Conservation (phyloP, 2,113 vertebrate genomes). For the Ciconia boyciana region DNA sequence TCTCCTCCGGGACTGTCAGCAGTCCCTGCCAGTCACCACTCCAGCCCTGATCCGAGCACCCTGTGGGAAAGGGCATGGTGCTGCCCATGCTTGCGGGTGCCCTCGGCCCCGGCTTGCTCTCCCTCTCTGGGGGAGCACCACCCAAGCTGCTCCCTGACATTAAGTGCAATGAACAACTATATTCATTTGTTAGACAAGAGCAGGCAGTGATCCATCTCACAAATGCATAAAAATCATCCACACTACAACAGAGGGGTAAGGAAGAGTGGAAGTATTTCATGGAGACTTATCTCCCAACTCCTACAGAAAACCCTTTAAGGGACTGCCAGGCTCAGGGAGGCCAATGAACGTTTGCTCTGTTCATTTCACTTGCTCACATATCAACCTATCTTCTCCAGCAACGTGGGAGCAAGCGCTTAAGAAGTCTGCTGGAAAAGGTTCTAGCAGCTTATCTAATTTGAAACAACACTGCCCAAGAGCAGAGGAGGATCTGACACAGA, state of each 20-base stretch:
- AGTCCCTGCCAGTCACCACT: not conserved
- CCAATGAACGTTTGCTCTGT: too few species aligned
- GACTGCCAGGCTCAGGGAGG: not conserved
- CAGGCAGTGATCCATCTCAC: not conserved
- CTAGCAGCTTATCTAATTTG: not conserved
- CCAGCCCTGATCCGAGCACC: not conserved
- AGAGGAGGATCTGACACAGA: not conserved
- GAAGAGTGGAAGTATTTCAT: not conserved
- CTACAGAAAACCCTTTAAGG: not conserved
- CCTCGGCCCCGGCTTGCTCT: fast-evolving
- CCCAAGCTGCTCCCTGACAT: not conserved
- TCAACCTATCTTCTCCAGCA: not conserved
- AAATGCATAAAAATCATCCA: not conserved
- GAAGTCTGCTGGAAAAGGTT: not conserved
- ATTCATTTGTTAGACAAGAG: too few species aligned
- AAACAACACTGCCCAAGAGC: not conserved
- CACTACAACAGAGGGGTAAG: not conserved
- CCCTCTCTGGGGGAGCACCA: fast-evolving
- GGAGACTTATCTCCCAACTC: not conserved
- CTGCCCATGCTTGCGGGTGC: not conserved
- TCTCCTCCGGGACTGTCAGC: not conserved
- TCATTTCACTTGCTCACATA: not conserved
- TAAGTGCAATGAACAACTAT: fast-evolving
- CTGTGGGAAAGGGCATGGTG: fast-evolving
- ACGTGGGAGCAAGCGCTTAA: fast-evolving